Evolutionary conservation across 2,113 vertebrate genomes (phyloP), one percentile per base, ranked within the genome.

Genomic region (Oryzias woworae): DNA sequence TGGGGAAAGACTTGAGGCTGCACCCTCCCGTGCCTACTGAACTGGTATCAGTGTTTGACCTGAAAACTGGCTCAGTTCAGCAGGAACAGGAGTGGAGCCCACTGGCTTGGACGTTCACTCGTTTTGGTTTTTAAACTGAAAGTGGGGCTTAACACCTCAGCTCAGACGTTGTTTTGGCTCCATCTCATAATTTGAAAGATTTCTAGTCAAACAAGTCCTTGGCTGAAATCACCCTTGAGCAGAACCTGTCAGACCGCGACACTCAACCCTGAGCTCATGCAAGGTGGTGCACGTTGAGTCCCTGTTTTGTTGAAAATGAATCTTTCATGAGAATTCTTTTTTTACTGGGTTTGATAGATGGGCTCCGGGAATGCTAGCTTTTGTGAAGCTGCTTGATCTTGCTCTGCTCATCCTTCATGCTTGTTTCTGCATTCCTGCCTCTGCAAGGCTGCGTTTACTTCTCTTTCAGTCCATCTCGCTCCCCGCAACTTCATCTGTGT

Each of bases 21-120:
- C 72, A 80, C 82, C 86, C 91, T 92, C 91, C 88, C 58, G 92
- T 93, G 91, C 92, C 92, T 93, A 92, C 92, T 93, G 83, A 92
- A 92, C 92, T 93, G 92, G 92, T 93, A 92, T 92, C 92, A 92
- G 92, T 93, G 88, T 91, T 82, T 82, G 12, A 65, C 64, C 72
- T 75, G 66, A 90, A 84, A 88, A 90, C 92, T 93, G 92, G 92
- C 92, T 93, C 92, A 93, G 92, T 93, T 93, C 92, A 93, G 92
- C 92, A 93, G 92, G 92, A 93, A 93, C 92, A 92, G 92, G 89
- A 91, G 92, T 92, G 86, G 70, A 87, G 90, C 80, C 85, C 80
- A 73, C 69, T 26, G 47, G 55, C 78, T 2, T 17, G 28, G 56
- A 23, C 14, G 24, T 69, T 24, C 7, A 45, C 3, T 45, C 15